Base-by-base conservation (phyloP, 1,140 invertebrate species). In the Sweltsa coloradensis region DNA sequence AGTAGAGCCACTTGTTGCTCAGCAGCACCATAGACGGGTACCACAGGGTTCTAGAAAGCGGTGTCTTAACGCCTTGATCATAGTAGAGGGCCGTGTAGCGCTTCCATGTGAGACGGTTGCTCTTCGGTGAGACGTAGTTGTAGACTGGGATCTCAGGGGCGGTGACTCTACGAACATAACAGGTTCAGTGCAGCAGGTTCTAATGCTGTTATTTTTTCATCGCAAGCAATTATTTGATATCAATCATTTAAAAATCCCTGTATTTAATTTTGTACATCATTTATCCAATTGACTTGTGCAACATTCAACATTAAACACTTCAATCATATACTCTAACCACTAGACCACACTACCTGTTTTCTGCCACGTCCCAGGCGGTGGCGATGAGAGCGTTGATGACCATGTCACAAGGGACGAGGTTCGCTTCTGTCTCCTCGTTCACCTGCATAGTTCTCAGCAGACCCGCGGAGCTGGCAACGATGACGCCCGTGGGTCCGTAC, bases 381-480 rank as follows among this genome's bases (percentile, higher is more conserved):
- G 77, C 76, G 49, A 89, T 79, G 56, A 87, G 68, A 45, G 79
- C 72, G 64, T 85, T 90, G 7, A 85, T 75, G 22, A 79, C 76
- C 45, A 79, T 72, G 69, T 89, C 86, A 9, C 81, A 83, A 5
- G 87, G 86, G 22, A 90, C 74, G 22, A 89, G 63, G 59, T 89
- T 85, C 11, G 83, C 74, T 39, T 66, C 69, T 18, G 67, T 67
- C 37, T 69, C 61, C 7, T 58, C 54, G 58, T 76, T 64, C 45
- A 77, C 77, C 24, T 70, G 64, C 51, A 81, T 62, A 11, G 72
- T 70, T 48, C 78, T 65, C 22, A 85, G 55, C 3, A 85, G 53
- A 5, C 83, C 83, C 50, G 78, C 72, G 23, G 78, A 78, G 37
- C 58, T 66, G 5, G 70, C 74, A 1, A 68, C 60, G 3, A 74